Percentiles rank a stretch among this genome's conserved stretches.
These are phyloP conservation scores for Perdita meconis DNA, from an alignment of 2,888 invertebrate genomes.

Conservation along the genomic window DNA sequence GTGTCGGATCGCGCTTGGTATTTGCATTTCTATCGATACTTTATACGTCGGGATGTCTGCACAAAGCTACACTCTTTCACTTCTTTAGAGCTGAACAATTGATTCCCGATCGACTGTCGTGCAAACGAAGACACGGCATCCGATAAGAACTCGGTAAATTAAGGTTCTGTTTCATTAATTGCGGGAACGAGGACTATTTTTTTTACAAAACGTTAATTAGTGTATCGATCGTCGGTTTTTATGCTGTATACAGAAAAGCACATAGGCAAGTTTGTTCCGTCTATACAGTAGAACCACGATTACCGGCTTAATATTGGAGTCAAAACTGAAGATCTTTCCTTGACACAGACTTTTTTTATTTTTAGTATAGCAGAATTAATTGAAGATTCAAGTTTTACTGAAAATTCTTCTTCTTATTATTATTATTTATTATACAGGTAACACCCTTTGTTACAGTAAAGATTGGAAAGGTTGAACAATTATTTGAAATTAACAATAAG, in stretches of 20 bases:
- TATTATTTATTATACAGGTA: no score
- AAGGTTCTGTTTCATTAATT: conserved; percentile 13
- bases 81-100: conserved; percentile 17
- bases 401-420: not conserved
- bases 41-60: not conserved
- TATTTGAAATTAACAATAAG: no score
- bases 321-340: no score
- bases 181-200: conserved; percentile 4
- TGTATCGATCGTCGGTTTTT: conserved; percentile 30
- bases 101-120: not conserved
- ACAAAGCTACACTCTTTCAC: no score
- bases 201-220: conserved; percentile 18
- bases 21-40: not conserved
- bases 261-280: not conserved
- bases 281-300: no score
- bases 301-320: no score
- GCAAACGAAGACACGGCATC: not conserved
- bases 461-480: no score
- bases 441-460: no score
- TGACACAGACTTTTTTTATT: no score
- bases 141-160: conserved; percentile 10
- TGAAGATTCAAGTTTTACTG: no score
- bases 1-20: not conserved
- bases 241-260: not conserved
- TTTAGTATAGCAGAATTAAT: no score